Base-by-base conservation (phyloP, 2,113 vertebrate genomes). In the Morone chrysops region DNA sequence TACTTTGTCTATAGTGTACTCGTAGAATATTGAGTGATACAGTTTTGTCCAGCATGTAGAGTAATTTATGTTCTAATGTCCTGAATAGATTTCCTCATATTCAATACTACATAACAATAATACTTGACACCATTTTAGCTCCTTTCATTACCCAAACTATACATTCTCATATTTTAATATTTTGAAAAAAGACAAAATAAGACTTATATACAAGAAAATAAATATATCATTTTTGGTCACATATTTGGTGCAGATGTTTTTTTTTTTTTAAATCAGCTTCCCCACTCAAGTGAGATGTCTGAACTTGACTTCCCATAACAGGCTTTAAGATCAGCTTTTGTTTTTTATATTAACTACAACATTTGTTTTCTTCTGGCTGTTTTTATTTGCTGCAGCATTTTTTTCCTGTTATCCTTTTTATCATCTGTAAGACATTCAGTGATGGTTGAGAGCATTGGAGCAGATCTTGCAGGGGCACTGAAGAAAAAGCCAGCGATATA, bases 401-500 rank as follows among this genome's bases (percentile, higher is more conserved):
- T 36, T 54, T 45, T 22, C 62, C 12, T 40, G 48, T 56, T 61
- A 20, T 1, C 8, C 20, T 68, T 63, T 61, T 74, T 74, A 50
- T 67, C 78, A 36, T 50, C 17, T 79, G 53, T 1, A 2, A 53
- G 51, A 63, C 45, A 14, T 75, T 67, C 41, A 53, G 14, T 50
- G 45, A 56, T 71, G 48, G 10, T 65, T 17, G 22, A 43, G 54
- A 43, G 66, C 60, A 20, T 41, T 2, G 16, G 77, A 70, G 14
- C 75, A 17, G 53, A 62, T 50, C 69, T 71, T 57, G 12, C 36
- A 41, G 45, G 38, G 69, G 20, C 54, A 71, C 40, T n/a, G 22
- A 41, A 67, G 43, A 67, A 62, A n/a, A 41, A 61, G 2, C 13
- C 57, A n/a, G 50, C 62, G 8, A 89, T 88, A 75, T 89, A 84